Evolutionary conservation across 1,140 invertebrate genomes (phyloP).

Genomic region (Pentalonia nigronervosa): DNA sequence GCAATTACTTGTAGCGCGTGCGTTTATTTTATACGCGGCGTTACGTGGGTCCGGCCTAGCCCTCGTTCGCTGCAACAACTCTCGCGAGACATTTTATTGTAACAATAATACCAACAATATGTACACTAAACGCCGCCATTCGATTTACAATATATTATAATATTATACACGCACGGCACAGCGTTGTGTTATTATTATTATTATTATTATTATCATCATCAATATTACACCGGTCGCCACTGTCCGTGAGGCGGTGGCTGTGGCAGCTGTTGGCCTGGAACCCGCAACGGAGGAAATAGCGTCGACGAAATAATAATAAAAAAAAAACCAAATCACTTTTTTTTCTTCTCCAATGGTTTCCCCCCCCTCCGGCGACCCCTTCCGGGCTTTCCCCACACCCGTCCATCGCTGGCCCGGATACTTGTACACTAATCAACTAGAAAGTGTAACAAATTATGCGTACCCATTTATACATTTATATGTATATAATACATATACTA

Average conservation of each 20-base stretch:
- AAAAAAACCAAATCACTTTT: neutral
- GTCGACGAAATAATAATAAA: constrained; percentile 13
- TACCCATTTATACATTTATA: neutral
- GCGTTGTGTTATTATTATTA: neutral
- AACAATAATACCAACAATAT: neutral
- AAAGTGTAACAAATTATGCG: constrained; percentile 56
- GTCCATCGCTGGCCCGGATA: neutral
- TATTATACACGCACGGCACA: neutral
- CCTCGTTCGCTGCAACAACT: neutral
- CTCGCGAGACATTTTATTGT: neutral
- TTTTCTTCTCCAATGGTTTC: neutral
- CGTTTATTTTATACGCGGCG: neutral
- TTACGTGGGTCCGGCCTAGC: neutral
- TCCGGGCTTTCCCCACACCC: neutral
- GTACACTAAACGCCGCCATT: neutral
- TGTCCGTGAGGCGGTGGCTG: neutral
- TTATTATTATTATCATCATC: neutral
- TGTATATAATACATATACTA: neutral
- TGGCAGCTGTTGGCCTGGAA: constrained; percentile 19
- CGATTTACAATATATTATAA: neutral
- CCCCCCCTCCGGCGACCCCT: neutral
- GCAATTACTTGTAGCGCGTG: constrained; percentile 36
- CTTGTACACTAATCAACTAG: constrained; percentile 48
- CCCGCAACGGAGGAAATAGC: constrained; percentile 29
- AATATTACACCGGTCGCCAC: neutral